Conservation (phyloP, 1,140 invertebrate genomes). For the Magallana ariakensis region DNA sequence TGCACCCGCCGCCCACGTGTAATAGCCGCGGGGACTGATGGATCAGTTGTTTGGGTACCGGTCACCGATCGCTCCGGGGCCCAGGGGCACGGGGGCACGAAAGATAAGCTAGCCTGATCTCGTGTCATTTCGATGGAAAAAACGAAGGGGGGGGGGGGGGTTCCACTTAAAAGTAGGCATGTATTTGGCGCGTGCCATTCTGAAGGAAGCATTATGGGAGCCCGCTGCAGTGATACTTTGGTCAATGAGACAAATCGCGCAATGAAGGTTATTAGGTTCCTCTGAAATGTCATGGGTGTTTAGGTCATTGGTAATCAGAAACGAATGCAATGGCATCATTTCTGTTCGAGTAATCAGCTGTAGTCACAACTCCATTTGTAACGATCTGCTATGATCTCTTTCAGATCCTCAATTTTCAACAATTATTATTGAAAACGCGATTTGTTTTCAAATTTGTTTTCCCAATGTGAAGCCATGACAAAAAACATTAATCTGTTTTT, state of each 20-base stretch:
- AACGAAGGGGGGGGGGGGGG: neutral
- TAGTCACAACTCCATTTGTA: neutral
- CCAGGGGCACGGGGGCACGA: no score
- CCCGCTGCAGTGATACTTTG: neutral
- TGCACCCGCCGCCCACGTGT: neutral
- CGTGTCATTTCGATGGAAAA: neutral
- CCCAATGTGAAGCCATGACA: neutral
- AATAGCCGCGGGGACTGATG: neutral
- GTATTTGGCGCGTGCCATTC: neutral
- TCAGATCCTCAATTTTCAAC: neutral
- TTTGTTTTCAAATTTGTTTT: conserved; percentile 15
- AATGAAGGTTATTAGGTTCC: neutral
- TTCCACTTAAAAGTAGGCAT: neutral
- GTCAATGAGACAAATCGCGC: neutral
- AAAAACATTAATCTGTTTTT: neutral
- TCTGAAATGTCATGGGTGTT: neutral
- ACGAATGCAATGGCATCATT: neutral
- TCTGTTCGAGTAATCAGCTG: neutral
- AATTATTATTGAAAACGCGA: neutral
- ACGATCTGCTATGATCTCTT: neutral
- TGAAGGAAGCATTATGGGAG: neutral
- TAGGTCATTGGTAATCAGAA: neutral
- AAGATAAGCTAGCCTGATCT: neutral
- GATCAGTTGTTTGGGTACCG: neutral
- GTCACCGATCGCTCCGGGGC: neutral